These are phyloP conservation scores for Noctua janthe DNA, from an alignment of 2,888 invertebrate species.

Conservation along the genomic window DNA sequence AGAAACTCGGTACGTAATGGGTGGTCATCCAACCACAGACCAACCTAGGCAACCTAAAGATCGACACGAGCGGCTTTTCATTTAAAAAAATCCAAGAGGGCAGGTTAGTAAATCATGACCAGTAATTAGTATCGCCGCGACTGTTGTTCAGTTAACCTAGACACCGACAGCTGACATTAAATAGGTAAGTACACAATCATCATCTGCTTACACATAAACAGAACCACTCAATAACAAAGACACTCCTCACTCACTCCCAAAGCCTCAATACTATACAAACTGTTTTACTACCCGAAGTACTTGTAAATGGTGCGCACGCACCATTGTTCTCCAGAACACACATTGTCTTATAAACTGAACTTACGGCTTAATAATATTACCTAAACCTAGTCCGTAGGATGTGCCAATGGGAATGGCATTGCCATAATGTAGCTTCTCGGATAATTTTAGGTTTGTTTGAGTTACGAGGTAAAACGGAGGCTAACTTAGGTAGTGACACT, in stretches of 20 bases:
- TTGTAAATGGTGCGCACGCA: conserved; percentile 35
- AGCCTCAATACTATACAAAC: conserved; percentile 15
- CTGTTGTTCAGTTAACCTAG: neutral
- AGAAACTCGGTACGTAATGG: too few species aligned
- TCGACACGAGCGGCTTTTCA: too few species aligned
- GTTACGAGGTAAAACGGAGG: neutral
- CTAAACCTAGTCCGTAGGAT: neutral
- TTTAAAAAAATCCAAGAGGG: neutral
- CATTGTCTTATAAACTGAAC: conserved; percentile 57
- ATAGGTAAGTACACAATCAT: neutral
- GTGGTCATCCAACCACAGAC: too few species aligned
- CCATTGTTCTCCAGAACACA: conserved; percentile 63
- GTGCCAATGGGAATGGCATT: neutral
- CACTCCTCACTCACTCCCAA: conserved; percentile 3
- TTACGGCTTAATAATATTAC: conserved; percentile 45
- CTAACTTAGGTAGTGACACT: neutral
- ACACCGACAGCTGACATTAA: neutral
- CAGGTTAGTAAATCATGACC: neutral
- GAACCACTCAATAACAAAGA: neutral
- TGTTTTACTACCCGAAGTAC: conserved; percentile 22
- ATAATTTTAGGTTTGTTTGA: neutral
- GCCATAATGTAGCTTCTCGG: neutral
- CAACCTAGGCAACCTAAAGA: too few species aligned
- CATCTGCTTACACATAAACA: neutral
- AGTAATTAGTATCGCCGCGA: too few species aligned